Evolutionary conservation across 2,797 vertebrate genomes (phyloP).

Genomic region (Argentina silus): DNA sequence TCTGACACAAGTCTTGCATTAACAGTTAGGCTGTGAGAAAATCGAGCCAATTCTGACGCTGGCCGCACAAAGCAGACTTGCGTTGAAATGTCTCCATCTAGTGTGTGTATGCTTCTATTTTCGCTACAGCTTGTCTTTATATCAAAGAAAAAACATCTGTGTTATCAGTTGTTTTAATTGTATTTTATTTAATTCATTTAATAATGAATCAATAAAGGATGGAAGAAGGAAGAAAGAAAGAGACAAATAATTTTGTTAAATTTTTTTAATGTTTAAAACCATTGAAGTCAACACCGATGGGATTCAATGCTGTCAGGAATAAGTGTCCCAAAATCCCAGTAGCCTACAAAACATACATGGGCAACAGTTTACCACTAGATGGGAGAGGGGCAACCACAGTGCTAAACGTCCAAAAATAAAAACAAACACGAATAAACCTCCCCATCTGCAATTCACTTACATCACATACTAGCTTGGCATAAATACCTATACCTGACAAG

Average conservation of each 20-base stretch:
- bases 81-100: constrained; percentile 56
- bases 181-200: too few species aligned
- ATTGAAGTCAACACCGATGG: constrained; percentile 76
- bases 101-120: constrained; percentile 36
- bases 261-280: constrained; percentile 75
- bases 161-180: too few species aligned
- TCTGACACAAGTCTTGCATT: neutral
- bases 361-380: constrained; percentile 64
- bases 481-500: constrained; percentile 67
- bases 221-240: too few species aligned
- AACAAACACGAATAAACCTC: constrained; percentile 51
- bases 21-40: neutral
- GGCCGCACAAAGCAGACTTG: neutral
- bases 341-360: constrained; percentile 73
- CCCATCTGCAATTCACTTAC: constrained; percentile 61
- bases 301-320: constrained; percentile 67
- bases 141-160: too few species aligned
- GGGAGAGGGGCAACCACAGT: constrained; percentile 65
- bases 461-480: constrained; percentile 63
- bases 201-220: too few species aligned
- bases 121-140: too few species aligned
- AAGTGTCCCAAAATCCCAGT: constrained; percentile 58
- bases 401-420: constrained; percentile 64
- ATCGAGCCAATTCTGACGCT: neutral
- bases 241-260: constrained; percentile 28